Evolutionary conservation across 2,797 vertebrate genomes (phyloP).

Genomic region (Carapus acus): DNA sequence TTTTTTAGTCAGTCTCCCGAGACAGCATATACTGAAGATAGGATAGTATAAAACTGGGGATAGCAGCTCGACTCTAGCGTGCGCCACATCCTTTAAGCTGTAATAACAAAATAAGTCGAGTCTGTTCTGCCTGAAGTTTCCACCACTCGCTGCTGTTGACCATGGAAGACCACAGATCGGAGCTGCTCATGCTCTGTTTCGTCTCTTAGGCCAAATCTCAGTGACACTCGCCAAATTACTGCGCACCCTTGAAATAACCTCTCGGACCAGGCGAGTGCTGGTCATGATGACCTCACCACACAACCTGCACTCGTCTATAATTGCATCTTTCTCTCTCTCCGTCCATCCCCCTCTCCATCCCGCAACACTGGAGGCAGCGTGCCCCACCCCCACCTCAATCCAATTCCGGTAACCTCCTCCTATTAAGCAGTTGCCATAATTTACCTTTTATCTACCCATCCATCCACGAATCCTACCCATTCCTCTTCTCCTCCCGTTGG

Average conservation of each 20-base stretch:
- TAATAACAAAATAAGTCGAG: neutral
- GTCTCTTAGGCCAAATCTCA: neutral
- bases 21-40: neutral
- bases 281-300: neutral
- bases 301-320: neutral
- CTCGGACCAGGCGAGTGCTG: neutral
- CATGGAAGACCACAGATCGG: slow-evolving; percentile 10
- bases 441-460: slow-evolving; percentile 45
- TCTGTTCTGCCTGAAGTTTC: neutral
- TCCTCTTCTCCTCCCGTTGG: slow-evolving; percentile 14
- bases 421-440: slow-evolving; percentile 38
- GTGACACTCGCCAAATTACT: neutral
- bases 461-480: slow-evolving; percentile 35
- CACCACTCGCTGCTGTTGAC: neutral
- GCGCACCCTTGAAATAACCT: neutral
- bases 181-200: too few species aligned
- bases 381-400: slow-evolving; percentile 15
- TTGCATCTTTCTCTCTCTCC: slow-evolving; percentile 2
- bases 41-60: neutral
- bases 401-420: slow-evolving; percentile 30
- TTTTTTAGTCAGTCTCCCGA: neutral
- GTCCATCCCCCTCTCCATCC: slow-evolving; percentile 3
- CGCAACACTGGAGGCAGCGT: slow-evolving; percentile 1
- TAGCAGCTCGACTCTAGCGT: neutral
- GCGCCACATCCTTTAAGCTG: neutral